Evolutionary conservation across 2,797 vertebrate species (phyloP).

Genomic region (Ataeniobius toweri): DNA sequence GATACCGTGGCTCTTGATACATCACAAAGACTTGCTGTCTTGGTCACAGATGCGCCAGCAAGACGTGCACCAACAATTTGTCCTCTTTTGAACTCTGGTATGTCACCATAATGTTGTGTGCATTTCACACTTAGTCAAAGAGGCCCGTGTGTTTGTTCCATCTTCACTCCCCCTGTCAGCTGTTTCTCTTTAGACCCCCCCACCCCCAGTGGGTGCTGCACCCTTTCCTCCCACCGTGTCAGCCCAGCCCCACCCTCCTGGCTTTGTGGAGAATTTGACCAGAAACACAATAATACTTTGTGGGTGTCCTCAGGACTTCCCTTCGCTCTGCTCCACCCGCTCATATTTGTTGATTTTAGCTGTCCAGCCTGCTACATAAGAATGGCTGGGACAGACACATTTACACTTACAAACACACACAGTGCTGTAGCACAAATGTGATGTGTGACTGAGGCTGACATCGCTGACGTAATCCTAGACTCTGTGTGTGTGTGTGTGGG

Average conservation of each 20-base stretch:
- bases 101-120: too few relatives aligned
- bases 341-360: constrained; percentile 64
- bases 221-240: constrained; percentile 42
- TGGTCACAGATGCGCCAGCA: too few relatives aligned
- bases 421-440: constrained; percentile 20
- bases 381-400: constrained; percentile 19
- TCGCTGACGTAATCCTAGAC: constrained; percentile 26
- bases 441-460: constrained; percentile 34
- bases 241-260: constrained; percentile 34
- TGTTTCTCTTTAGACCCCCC: constrained; percentile 40
- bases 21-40: too few relatives aligned
- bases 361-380: constrained; percentile 44
- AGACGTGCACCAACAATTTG: too few relatives aligned
- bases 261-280: constrained; percentile 28
- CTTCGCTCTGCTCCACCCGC: constrained; percentile 49
- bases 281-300: constrained; percentile 34
- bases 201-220: constrained; percentile 36
- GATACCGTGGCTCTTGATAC: too few relatives aligned
- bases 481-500: background rate
- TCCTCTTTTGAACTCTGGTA: too few relatives aligned
- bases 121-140: too few relatives aligned
- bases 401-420: constrained; percentile 12
- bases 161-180: constrained; percentile 47
- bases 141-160: constrained; percentile 30
- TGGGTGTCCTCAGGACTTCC: constrained; percentile 63